Conservation (phyloP, 2,797 vertebrate species). For the Myiotriccus ornatus region DNA sequence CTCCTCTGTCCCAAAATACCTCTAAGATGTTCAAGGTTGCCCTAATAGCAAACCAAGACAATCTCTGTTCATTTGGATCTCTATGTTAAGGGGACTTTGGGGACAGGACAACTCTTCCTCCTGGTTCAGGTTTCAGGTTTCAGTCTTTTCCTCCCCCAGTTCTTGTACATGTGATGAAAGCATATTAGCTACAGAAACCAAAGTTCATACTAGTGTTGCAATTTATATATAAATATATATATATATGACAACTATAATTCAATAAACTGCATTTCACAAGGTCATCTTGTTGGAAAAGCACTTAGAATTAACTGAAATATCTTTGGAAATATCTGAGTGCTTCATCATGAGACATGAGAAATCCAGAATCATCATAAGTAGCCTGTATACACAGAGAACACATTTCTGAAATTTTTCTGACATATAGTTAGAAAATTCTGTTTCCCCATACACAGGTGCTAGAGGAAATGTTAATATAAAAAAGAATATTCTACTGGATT, state of each 20-base stretch:
- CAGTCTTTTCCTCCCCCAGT: not conserved
- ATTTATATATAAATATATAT: not conserved
- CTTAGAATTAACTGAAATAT: not conserved
- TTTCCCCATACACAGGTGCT: not conserved
- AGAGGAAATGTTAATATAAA: not conserved
- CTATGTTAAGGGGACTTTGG: not conserved
- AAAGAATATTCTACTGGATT: not conserved
- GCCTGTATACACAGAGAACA: not conserved
- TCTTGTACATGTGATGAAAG: not conserved
- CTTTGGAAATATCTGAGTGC: not conserved
- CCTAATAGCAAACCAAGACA: not conserved
- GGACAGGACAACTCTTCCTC: not conserved
- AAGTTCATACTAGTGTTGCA: not conserved
- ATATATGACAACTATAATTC: not conserved
- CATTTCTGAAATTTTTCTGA: not conserved
- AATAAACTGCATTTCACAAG: not conserved
- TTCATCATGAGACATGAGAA: not conserved
- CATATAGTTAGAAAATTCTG: too few relatives aligned
- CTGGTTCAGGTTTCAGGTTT: not conserved
- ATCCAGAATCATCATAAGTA: not conserved
- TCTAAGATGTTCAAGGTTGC: not conserved
- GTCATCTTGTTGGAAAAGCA: not conserved
- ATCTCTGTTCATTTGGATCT: not conserved
- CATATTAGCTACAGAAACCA: not conserved
- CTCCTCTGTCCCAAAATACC: not conserved